Percentiles rank a stretch among this genome's conserved stretches.
Conservation (phyloP, 2,797 vertebrate genomes). For the Dromococcyx pavoninus region DNA sequence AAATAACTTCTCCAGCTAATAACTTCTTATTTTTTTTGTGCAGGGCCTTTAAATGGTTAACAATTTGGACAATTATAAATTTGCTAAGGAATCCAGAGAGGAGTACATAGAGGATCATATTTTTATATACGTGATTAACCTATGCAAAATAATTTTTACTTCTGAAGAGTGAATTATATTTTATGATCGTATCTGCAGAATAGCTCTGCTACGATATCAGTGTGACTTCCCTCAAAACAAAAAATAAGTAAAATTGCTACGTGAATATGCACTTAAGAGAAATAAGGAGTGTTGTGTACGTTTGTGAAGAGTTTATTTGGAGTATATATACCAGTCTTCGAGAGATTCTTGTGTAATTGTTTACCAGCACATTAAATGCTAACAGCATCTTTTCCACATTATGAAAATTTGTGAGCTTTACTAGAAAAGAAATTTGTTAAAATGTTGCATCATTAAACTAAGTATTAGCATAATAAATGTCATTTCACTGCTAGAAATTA, state of each 20-base stretch:
- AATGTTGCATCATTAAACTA: not conserved
- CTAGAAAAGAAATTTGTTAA: not conserved
- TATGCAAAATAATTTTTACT: not conserved
- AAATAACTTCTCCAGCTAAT: not conserved
- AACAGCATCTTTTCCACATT: not conserved
- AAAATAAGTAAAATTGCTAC: not conserved
- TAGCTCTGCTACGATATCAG: not conserved
- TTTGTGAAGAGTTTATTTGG: not conserved
- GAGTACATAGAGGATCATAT: not conserved
- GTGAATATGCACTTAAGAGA: not conserved
- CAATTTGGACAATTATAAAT: not conserved
- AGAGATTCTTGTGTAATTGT: not conserved
- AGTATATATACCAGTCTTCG: not conserved
- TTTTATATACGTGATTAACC: not conserved
- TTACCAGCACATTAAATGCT: not conserved
- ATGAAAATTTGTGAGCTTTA: not conserved
- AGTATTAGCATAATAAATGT: not conserved
- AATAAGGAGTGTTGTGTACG: not conserved
- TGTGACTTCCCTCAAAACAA: not conserved
- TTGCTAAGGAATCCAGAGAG: not conserved
- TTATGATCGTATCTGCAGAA: not conserved
- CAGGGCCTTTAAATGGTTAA: not conserved
- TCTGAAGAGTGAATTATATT: not conserved
- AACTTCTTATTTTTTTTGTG: not conserved
- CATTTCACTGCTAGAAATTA: not conserved